Conservation (phyloP, 2,797 vertebrate genomes). For the Chloroceryle inda region DNA sequence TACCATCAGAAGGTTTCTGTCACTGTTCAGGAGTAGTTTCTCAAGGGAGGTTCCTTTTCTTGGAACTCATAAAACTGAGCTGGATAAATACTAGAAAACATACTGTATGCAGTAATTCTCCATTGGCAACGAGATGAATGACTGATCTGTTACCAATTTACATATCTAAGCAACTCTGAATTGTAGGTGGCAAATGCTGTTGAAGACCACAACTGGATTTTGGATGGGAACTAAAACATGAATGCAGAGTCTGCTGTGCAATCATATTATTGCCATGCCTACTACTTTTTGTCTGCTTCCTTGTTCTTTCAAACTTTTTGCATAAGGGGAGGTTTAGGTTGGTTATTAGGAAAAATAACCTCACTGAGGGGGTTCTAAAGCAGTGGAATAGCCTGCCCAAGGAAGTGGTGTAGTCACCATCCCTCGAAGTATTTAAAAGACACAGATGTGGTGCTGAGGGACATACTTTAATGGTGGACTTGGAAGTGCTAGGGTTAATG, state of each 20-base stretch:
- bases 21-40: neutral
- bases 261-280: neutral
- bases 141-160: neutral
- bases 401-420: neutral
- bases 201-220: neutral
- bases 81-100: neutral
- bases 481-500: neutral
- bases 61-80: neutral
- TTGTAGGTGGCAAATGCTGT: neutral
- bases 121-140: neutral
- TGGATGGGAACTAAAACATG: neutral
- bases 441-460: neutral
- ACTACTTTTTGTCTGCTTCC: neutral
- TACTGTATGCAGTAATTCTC: neutral
- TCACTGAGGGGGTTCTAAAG: neutral
- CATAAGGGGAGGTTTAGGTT: neutral
- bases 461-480: neutral
- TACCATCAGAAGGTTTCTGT: neutral
- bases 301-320: neutral
- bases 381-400: neutral
- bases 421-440: neutral
- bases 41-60: neutral
- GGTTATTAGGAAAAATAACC: neutral
- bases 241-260: neutral
- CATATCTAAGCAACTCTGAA: neutral